A percentile compares a stretch with the other conserved stretches of the same genome.
These are phyloP conservation scores for Elgaria multicarinata DNA, from an alignment of 2,113 vertebrate species.

Conservation along the genomic window DNA sequence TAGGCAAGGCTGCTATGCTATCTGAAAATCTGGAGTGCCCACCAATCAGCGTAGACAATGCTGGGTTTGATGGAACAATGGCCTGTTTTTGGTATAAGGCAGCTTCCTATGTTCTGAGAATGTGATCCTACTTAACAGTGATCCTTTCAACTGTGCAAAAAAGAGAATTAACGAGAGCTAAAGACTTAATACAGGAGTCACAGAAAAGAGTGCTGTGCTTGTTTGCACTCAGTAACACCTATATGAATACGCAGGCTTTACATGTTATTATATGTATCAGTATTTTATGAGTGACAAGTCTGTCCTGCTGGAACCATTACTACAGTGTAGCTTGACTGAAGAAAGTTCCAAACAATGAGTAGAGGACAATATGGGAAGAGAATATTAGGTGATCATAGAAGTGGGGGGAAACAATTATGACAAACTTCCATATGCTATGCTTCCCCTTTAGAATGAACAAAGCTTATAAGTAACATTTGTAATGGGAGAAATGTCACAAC, in stretches of 20 bases:
- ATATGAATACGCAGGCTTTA: not conserved
- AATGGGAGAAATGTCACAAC: not conserved
- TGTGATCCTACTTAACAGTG: not conserved
- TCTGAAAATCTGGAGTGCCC: too few species aligned
- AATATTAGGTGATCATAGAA: not conserved
- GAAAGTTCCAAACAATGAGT: not conserved
- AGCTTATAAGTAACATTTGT: not conserved
- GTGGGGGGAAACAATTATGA: not conserved
- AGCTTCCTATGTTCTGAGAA: not conserved
- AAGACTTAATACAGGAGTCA: not conserved
- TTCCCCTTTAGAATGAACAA: not conserved
- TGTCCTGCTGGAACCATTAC: not conserved
- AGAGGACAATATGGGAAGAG: not conserved
- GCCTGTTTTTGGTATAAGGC: not conserved
- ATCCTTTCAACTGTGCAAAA: not conserved
- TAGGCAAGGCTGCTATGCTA: too few species aligned
- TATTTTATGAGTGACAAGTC: not conserved
- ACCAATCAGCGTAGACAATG: too few species aligned
- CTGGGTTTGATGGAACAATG: not conserved
- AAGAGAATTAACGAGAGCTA: not conserved
- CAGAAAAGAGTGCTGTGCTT: not conserved
- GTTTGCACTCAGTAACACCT: not conserved
- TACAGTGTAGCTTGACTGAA: not conserved
- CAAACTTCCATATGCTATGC: not conserved
- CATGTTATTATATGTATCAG: not conserved